Evolutionary conservation across 2,797 vertebrate species (phyloP).

Genomic region (Heteromormyrus szaboi): DNA sequence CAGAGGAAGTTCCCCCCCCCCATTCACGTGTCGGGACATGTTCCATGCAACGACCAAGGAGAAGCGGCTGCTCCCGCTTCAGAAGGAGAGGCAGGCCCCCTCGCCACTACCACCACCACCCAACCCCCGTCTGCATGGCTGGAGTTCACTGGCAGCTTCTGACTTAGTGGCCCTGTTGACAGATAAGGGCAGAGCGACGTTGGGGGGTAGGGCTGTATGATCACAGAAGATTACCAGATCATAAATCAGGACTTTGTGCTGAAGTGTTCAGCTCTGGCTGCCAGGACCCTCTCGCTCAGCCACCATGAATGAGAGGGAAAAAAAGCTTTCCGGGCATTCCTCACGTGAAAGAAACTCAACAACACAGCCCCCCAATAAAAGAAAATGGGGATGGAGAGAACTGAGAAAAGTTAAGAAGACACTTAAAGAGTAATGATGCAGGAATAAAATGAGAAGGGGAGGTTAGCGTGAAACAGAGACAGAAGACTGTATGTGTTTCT

Average conservation of each 20-base stretch:
- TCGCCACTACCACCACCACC: neutral
- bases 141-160: constrained; percentile 20
- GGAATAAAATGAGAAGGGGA: neutral
- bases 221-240: constrained; percentile 21
- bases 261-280: constrained; percentile 4
- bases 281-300: neutral
- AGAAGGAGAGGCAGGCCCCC: neutral
- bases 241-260: constrained; percentile 21
- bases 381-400: neutral
- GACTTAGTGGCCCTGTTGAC: constrained; percentile 17
- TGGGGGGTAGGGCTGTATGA: constrained; percentile 4
- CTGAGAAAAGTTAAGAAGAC: neutral
- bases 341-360: neutral
- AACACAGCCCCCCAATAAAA: neutral
- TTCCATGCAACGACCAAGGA: neutral
- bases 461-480: neutral
- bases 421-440: neutral
- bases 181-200: constrained; percentile 13
- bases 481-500: neutral
- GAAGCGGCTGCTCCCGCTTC: neutral
- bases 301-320: neutral
- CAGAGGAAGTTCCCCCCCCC: neutral
- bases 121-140: neutral
- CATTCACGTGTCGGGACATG: neutral
- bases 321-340: neutral